These are phyloP conservation scores for Coendou prehensilis DNA, from an alignment of 2,797 vertebrate species.

Conservation along the genomic window DNA sequence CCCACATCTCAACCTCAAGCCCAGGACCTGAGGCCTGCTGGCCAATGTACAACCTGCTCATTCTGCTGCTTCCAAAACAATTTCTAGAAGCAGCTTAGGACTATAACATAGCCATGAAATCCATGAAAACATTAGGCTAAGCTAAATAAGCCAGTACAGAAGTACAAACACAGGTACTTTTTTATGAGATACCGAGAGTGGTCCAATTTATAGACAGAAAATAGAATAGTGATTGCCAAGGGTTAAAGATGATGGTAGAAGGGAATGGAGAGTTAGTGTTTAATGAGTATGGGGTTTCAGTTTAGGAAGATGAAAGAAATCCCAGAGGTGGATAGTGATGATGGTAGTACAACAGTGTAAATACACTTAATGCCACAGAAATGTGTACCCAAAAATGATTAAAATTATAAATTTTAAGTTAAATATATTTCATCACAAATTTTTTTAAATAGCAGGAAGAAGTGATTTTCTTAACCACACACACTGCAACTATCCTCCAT, in stretches of 20 bases:
- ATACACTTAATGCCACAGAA: not conserved
- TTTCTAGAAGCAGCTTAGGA: conserved; percentile 36
- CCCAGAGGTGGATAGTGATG: not conserved
- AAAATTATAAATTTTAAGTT: not conserved
- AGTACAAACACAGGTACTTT: not conserved
- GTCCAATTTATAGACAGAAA: conserved; percentile 36
- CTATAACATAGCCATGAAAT: not conserved
- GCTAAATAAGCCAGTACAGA: not conserved
- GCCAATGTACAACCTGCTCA: not conserved
- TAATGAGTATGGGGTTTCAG: not conserved
- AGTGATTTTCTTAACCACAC: not conserved
- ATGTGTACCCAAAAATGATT: not conserved
- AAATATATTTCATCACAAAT: not conserved
- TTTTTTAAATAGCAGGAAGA: not conserved
- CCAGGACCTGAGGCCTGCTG: not conserved
- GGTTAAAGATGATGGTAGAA: no score
- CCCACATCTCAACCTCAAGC: not conserved
- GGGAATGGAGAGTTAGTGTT: not conserved
- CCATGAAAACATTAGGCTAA: not conserved
- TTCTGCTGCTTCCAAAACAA: not conserved
- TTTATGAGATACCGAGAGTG: not conserved
- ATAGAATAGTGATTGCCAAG: not conserved
- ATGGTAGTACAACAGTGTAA: not conserved
- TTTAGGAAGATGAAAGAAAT: conserved; percentile 38
- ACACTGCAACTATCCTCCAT: not conserved